phyloP scores from a whole-genome alignment of 92 coral and sea anemone species.

The Plumapathes pennacea region DNA sequence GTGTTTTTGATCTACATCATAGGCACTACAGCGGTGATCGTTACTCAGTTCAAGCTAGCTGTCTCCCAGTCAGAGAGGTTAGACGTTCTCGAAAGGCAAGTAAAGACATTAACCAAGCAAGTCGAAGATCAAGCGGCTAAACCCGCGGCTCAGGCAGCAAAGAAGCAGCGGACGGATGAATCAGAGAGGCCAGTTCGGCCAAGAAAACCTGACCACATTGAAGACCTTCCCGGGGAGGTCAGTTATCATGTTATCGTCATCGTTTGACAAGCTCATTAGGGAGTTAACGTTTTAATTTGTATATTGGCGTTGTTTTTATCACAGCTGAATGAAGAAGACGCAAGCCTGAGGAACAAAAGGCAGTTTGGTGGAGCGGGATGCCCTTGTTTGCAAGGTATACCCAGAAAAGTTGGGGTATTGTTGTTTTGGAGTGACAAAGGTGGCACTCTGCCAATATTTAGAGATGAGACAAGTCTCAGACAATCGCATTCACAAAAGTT shows the following conservation, averaged over 20 bases:
- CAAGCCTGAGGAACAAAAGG: conserved; percentile 39
- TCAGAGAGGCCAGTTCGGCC: too few relatives aligned
- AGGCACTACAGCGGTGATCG: conserved; percentile 40
- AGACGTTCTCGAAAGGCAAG: conserved; percentile 58
- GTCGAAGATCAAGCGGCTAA: conserved; percentile 52
- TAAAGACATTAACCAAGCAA: conserved; percentile 41
- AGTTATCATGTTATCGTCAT: too few relatives aligned
- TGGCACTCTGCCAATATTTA: too few relatives aligned
- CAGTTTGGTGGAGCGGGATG: conserved; percentile 50
- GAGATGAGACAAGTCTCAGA: too few relatives aligned
- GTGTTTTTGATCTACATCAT: conserved; percentile 44
- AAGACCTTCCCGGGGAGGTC: too few relatives aligned
- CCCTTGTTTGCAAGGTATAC: conserved; percentile 53
- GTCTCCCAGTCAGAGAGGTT: conserved; percentile 63
- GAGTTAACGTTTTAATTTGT: too few relatives aligned
- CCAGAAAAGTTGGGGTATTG: too few relatives aligned
- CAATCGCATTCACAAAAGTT: too few relatives aligned
- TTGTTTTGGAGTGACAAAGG: too few relatives aligned
- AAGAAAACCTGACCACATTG: too few relatives aligned
- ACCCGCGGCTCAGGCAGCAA: conserved; percentile 44
- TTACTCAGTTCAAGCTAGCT: conserved; percentile 30
- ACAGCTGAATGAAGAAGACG: conserved; percentile 13
- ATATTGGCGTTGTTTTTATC: too few relatives aligned
- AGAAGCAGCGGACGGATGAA: conserved; percentile 23
- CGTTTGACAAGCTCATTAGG: too few relatives aligned